Evolutionary conservation across 2,113 vertebrate species (phyloP).

Genomic region (Arenaria interpres): DNA sequence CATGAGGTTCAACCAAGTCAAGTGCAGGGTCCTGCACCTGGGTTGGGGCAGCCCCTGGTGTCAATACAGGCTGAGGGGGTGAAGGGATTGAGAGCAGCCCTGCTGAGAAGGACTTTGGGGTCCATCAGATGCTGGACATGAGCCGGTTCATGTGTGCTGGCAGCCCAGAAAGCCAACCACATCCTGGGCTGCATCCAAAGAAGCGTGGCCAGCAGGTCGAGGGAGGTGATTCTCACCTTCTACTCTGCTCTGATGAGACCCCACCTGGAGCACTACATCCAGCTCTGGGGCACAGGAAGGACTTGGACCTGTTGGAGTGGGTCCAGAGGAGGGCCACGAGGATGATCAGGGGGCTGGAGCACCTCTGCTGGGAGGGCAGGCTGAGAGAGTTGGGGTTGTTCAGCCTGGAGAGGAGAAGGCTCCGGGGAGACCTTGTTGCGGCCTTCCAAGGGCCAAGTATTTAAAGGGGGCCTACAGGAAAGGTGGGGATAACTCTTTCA

Average conservation of each 20-base stretch:
- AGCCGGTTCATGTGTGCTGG: no score
- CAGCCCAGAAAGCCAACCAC: accelerated
- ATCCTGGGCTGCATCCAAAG: not conserved
- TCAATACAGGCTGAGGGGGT: not conserved
- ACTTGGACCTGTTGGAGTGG: not conserved
- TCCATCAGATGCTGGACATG: not conserved
- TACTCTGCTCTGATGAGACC: not conserved
- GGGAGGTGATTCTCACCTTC: not conserved
- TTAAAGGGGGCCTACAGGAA: not conserved
- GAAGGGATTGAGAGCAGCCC: not conserved
- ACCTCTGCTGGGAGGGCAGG: not conserved
- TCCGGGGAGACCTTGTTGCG: not conserved
- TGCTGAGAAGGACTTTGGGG: not conserved
- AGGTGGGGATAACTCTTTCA: not conserved
- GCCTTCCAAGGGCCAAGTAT: not conserved
- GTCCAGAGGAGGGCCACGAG: not conserved
- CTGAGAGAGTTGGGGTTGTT: not conserved
- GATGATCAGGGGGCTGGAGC: not conserved
- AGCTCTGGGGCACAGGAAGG: not conserved
- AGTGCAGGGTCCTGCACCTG: not conserved
- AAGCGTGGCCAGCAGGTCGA: accelerated
- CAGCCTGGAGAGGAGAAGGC: not conserved
- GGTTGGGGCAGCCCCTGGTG: no score
- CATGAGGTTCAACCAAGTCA: not conserved
- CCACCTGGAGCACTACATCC: not conserved